These are phyloP conservation scores for Buteo buteo DNA, from an alignment of 2,113 vertebrate genomes.

Conservation along the genomic window DNA sequence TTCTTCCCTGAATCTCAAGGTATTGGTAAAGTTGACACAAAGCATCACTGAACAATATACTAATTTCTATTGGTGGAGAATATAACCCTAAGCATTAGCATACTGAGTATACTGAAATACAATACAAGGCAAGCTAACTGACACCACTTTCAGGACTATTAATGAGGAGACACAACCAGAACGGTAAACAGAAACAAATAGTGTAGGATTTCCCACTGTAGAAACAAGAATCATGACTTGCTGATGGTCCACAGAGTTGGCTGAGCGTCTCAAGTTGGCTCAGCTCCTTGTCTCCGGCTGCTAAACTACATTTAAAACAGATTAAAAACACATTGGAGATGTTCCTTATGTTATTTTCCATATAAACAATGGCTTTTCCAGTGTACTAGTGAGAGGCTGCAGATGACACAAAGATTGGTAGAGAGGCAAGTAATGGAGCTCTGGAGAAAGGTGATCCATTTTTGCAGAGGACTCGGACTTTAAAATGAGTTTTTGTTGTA, in stretches of 20 bases:
- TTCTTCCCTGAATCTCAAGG: neutral
- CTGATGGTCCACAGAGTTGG: neutral
- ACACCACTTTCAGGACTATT: neutral
- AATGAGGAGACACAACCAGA: neutral
- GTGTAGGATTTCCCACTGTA: neutral
- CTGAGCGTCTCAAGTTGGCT: constrained; percentile 10
- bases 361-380: neutral
- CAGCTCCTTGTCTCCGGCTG: neutral
- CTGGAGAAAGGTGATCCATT: neutral
- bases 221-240: neutral
- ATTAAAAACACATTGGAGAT: neutral
- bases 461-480: neutral
- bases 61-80: neutral
- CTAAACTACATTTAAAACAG: neutral
- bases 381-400: neutral
- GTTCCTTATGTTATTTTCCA: neutral
- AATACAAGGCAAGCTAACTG: neutral
- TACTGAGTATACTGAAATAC: neutral
- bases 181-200: neutral
- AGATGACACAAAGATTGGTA: neutral
- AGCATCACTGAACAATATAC: neutral
- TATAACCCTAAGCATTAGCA: neutral
- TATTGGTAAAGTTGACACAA: neutral
- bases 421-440: neutral
- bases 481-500: neutral